Evolutionary conservation across 1,140 invertebrate species (phyloP).

Genomic region (Calephelis nemesis): DNA sequence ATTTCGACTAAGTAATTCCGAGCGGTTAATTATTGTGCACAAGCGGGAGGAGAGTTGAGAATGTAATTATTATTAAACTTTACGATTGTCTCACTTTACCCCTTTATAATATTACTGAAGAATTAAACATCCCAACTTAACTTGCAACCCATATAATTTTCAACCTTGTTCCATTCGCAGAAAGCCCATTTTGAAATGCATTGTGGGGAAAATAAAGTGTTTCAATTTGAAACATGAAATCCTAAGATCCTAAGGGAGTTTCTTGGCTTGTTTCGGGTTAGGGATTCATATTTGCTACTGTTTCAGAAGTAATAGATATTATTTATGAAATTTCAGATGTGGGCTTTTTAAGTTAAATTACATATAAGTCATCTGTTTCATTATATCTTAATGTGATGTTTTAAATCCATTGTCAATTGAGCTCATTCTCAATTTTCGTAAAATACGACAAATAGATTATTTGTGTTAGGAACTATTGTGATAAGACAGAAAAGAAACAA

Average conservation of each 20-base stretch:
- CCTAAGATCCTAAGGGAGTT: slow-evolving; percentile 71
- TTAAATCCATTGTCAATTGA: too few relatives aligned
- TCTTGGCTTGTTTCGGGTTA: slow-evolving; percentile 69
- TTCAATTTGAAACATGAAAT: slow-evolving; percentile 42
- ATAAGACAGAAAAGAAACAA: too few relatives aligned
- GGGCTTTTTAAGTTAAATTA: too few relatives aligned
- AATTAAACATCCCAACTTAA: slow-evolving; percentile 36
- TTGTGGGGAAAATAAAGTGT: slow-evolving; percentile 26
- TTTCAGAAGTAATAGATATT: slow-evolving; percentile 53
- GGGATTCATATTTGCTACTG: slow-evolving; percentile 71
- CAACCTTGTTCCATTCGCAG: slow-evolving; percentile 25
- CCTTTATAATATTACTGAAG: slow-evolving; percentile 49
- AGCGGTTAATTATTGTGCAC: slow-evolving; percentile 78
- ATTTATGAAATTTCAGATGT: background rate
- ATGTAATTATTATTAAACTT: slow-evolving; percentile 80
- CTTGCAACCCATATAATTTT: slow-evolving; percentile 29
- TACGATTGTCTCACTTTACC: slow-evolving; percentile 79
- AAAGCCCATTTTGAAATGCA: slow-evolving; percentile 43
- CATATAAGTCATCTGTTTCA: too few relatives aligned
- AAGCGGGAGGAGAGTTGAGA: slow-evolving; percentile 75
- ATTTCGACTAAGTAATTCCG: slow-evolving; percentile 78
- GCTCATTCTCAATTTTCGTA: too few relatives aligned
- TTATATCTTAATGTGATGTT: too few relatives aligned
- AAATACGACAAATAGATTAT: too few relatives aligned
- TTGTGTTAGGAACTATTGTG: too few relatives aligned